Evolutionary conservation across 30 jellyfish, hydroid and myxozoan genomes (phyloP), one percentile per base, ranked within the genome.

Genomic region (Hydractinia symbiolongicarpus): DNA sequence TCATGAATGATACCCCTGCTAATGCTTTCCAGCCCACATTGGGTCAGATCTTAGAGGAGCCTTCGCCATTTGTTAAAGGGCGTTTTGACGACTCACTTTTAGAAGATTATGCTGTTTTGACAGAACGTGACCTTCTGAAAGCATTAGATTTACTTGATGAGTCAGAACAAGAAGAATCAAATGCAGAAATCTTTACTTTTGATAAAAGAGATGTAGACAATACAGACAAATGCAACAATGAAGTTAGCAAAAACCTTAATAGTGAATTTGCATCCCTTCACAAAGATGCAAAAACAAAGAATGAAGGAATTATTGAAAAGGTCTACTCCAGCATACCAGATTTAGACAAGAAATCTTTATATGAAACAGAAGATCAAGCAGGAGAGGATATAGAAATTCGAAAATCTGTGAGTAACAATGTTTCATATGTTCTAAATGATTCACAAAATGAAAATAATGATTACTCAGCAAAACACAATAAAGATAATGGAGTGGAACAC

Each of bases 101-200:
- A 50, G 83, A 74, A 10, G 83, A 74, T 19, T 74, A 74, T 74
- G 83, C 83, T 74, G 83, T 74, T 40, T 44, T 74, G 51, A 8
- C 83, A 20, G 68, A 74, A 6, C 51, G 15, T 74, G 83, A 74
- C 66, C 14, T 74, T 49, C 61, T 15, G 8, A 74, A 8, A 50
- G 66, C 83, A 16, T 74, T 50, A 10, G 74, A 64, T 51, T 51
- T 64, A 7, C 74, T n/a, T 13, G 40, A 51, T 64, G 74, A 64
- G 19, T 64, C 52, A 44, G 16, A 64, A 64, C 52, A 64, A 6
- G 19, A 4, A 1, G 16, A 64, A 6, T 44, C 9, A n/a, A 6
- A 44, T 0, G 8, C 19, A 6, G 8, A 64, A 7, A n/a, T 13
- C 52, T 7, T 6, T 64, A 51, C 9, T 64, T 8, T 7, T n/a